A percentile compares a stretch with the other conserved stretches of the same genome.
phyloP scores from a whole-genome alignment of 2,888 invertebrate genomes.

The Drosophila acutilabella region DNA sequence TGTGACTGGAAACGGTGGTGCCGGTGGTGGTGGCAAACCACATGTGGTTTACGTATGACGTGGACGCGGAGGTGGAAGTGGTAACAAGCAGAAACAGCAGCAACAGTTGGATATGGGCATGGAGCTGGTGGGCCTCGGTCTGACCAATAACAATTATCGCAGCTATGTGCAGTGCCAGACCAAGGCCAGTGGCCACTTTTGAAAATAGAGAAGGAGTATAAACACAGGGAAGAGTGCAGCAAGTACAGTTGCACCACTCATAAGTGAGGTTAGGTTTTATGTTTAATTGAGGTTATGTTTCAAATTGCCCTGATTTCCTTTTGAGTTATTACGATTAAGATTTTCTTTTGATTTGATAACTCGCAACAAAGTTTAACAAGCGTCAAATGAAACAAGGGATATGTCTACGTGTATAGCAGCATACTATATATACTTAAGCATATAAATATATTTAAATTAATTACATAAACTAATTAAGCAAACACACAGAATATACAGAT shows the following conservation, averaged over 20 bases:
- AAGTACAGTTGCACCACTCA: conserved; percentile 7
- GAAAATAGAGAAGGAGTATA: conserved; percentile 30
- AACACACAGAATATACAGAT: conserved; percentile 1
- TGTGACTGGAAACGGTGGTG: neutral
- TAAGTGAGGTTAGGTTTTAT: conserved; percentile 40
- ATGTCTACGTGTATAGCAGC: conserved; percentile 82
- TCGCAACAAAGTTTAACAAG: conserved; percentile 76
- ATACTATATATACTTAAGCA: conserved; percentile 46
- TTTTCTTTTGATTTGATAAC: conserved; percentile 35
- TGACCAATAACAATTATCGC: conserved; percentile 75
- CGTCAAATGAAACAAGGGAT: conserved; percentile 85
- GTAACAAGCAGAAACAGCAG: conserved; percentile 18
- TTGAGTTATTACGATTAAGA: conserved; percentile 3
- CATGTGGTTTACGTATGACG: conserved; percentile 86
- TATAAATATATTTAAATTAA: conserved; percentile 22
- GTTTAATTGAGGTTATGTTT: conserved; percentile 42
- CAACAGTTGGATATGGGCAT: conserved; percentile 47
- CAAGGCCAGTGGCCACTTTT: conserved; percentile 56
- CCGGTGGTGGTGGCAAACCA: conserved; percentile 64
- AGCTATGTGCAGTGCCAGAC: conserved; percentile 66
- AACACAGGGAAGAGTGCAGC: conserved; percentile 5
- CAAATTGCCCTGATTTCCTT: conserved; percentile 24
- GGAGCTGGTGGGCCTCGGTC: conserved; percentile 67
- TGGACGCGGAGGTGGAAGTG: conserved; percentile 72
- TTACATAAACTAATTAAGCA: conserved; percentile 33